Base-by-base conservation (phyloP, 2,797 vertebrate species). In the Coreius guichenoti region DNA sequence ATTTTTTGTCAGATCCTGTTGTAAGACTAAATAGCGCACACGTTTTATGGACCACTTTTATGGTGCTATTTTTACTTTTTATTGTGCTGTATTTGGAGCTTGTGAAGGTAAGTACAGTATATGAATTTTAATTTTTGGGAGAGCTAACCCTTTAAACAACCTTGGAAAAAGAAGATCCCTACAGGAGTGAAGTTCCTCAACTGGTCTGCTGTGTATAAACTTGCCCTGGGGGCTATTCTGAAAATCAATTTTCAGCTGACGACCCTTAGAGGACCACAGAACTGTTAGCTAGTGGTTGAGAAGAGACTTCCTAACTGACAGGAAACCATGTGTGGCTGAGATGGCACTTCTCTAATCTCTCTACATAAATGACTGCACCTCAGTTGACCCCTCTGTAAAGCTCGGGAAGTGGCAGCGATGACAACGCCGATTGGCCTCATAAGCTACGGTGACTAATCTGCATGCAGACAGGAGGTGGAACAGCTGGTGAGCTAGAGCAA, bases 401-500 rank as follows among this genome's bases (percentile, higher is more conserved):
- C 67, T 21, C 16, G 23, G 58, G 36, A 82, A 69, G 67, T 54
- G 43, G 49, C 80, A 26, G 61, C 5, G 80, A 58, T 72, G 51
- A 69, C 49, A 39, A 8, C 33, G 33, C 19, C 45, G 80, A 58
- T 82, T 72, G 80, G 54, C 51, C 68, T 82, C 68, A 82, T 72
- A 73, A 81, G 33, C 80, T 43, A 8, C 33, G 23, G 5, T 81
- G 49, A 56, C 31, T 56, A 81, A 81, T 81, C 67, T 81, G 33
- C 67, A 47, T 31, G 49, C 11, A 65, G 39, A 75, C 43, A 39
- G 80, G 33, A 58, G 80, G 68, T 43, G 67, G 51, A 82, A 72
- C 68, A 72, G 80, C 80, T 69, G 80, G 16, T 56, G n/a, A 72
- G 54, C 31, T 58, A 39, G 14, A 61, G 33, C 67, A 80, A 74